These are phyloP conservation scores for Pollimyrus isidori DNA, from an alignment of 2,113 vertebrate species.

Conservation along the genomic window DNA sequence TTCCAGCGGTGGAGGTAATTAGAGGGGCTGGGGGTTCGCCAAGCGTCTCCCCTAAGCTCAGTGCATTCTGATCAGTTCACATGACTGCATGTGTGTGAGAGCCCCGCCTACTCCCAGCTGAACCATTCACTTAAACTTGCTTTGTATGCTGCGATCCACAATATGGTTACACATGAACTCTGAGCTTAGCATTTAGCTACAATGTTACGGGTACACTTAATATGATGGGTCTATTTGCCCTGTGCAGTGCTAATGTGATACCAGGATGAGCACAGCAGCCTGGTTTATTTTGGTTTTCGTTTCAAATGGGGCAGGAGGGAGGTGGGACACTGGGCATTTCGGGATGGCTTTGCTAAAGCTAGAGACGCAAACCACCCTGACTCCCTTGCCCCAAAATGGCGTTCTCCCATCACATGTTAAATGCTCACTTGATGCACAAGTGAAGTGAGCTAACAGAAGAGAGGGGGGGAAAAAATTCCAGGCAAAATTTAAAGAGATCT, in stretches of 20 bases:
- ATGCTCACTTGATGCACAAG: neutral
- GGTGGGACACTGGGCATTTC: neutral
- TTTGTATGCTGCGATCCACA: neutral
- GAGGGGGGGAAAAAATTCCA: neutral
- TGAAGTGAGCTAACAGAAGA: neutral
- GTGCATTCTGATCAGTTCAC: neutral
- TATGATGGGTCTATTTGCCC: neutral
- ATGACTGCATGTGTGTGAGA: neutral
- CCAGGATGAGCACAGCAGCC: neutral
- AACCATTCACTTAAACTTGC: neutral
- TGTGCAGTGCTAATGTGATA: neutral
- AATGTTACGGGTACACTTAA: neutral
- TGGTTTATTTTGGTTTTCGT: neutral
- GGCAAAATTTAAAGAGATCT: neutral
- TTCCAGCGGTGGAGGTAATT: neutral
- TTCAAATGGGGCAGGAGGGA: neutral
- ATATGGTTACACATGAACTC: neutral
- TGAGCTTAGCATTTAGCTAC: neutral
- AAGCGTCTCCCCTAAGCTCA: neutral
- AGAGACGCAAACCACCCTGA: neutral
- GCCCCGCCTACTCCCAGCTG: neutral
- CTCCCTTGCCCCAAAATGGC: neutral
- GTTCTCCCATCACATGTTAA: neutral
- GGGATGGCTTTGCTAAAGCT: neutral
- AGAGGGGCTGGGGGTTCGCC: neutral